These are phyloP conservation scores for Notodonta dromedarius DNA, from an alignment of 2,888 invertebrate species.

Conservation along the genomic window DNA sequence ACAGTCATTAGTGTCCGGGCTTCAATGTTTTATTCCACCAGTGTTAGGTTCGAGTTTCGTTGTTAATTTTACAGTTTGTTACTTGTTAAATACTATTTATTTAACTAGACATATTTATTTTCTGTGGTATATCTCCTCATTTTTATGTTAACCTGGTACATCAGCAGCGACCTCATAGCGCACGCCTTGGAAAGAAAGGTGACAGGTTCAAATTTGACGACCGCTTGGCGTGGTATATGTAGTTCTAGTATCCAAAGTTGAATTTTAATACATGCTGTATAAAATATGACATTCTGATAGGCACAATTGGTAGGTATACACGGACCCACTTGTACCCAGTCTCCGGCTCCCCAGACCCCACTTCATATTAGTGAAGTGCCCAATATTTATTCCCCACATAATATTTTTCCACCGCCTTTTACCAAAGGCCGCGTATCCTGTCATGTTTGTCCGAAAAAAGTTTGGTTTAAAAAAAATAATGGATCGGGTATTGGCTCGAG, in stretches of 20 bases:
- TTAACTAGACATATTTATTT: constrained; percentile 24
- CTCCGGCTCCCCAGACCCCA: not conserved
- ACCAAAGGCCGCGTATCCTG: constrained; percentile 3
- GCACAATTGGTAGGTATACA: too few relatives aligned
- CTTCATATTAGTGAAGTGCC: constrained; percentile 5
- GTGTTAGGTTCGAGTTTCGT: constrained; percentile 32
- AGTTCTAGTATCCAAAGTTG: too few relatives aligned
- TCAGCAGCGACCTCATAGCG: too few relatives aligned
- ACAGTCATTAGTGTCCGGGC: constrained; percentile 59
- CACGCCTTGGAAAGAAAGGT: too few relatives aligned
- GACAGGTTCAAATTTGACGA: too few relatives aligned
- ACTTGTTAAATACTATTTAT: constrained; percentile 34
- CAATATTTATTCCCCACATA: constrained; percentile 17
- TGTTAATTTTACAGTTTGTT: constrained; percentile 46
- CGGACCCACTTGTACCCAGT: too few relatives aligned
- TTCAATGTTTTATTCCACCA: constrained; percentile 61
- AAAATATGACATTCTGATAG: too few relatives aligned
- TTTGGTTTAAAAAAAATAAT: not conserved
- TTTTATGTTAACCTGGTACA: too few relatives aligned
- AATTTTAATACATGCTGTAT: too few relatives aligned
- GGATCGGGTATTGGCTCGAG: constrained; percentile 1
- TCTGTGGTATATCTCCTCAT: not conserved
- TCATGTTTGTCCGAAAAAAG: constrained; percentile 1
- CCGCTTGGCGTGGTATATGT: too few relatives aligned
- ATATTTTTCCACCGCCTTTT: constrained; percentile 12